phyloP scores from a whole-genome alignment of 2,797 vertebrate genomes.

The Peromyscus eremicus region DNA sequence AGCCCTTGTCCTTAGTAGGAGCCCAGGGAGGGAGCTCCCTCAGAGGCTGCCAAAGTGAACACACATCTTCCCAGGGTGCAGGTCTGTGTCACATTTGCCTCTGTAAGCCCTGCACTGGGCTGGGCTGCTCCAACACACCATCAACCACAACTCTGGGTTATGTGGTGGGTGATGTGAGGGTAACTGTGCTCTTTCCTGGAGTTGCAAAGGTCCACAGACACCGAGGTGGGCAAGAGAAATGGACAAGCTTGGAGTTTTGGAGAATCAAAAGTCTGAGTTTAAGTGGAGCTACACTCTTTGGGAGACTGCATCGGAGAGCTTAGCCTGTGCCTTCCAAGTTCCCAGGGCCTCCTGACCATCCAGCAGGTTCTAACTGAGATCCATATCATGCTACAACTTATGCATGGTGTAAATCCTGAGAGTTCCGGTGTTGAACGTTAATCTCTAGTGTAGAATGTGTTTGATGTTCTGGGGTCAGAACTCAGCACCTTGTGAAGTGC shows the following conservation, averaged over 20 bases:
- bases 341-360: no score
- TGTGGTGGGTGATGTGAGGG: no score
- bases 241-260: neutral
- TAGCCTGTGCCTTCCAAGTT: neutral
- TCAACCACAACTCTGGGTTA: neutral
- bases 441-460: neutral
- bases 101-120: neutral
- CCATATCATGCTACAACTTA: neutral
- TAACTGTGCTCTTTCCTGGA: neutral
- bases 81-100: rapidly evolving
- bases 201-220: neutral
- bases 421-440: neutral
- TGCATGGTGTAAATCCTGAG: neutral
- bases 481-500: neutral
- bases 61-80: no score
- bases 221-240: no score
- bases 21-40: neutral
- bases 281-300: neutral
- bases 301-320: neutral
- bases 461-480: neutral
- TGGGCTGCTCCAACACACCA: neutral
- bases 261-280: neutral
- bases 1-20: neutral
- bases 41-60: neutral
- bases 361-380: neutral